Base-by-base conservation (phyloP, 1,140 invertebrate genomes). In the Cherax quadricarinatus region DNA sequence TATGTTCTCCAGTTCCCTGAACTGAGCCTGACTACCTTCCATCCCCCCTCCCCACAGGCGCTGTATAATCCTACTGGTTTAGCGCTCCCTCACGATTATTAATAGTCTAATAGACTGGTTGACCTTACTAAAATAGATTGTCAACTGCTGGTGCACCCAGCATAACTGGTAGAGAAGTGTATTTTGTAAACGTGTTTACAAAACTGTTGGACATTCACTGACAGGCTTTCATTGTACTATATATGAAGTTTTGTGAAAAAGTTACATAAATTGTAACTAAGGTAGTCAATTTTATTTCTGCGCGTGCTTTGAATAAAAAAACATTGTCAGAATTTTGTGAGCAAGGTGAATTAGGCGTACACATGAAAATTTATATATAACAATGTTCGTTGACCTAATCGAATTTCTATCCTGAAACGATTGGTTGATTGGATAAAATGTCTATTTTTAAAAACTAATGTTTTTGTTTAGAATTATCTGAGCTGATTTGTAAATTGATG, bases 281-380 rank as follows among this genome's bases (percentile, higher is more conserved):
- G 18, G 9, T 51, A 82, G 80, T 51, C n/a, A 82, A 49, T 82
- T 82, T 3, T 24, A 51, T 82, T 82, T 82, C 16, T 53, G 48
- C n/a, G 49, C 48, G 14, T 51, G 80, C 10, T 82, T 82, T 53
- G n/a, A 80, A 80, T 48, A 82, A 82, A 53, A 81, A 82, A 51
- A 82, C 48, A 75, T 30, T 82, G 53, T 82, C 21, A 51, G 41
- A 18, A 24, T 82, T 82, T 53, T 53, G n/a, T 82, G 53, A 82
- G 53, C 48, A 41, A 80, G 12, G 49, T 80, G 53, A 82, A 51
- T 75, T 75, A n/a, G 4, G 80, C n/a, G 80, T 53, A 82, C 53
- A 57, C 21, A 82, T 1, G 80, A 57, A 21, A 53, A 53, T 49
- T 82, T 82, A 18, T 82, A 3, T 82, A 82, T 49, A 82, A 82